Base-by-base conservation (phyloP, 2,797 vertebrate species). In the Heterohyrax brucei region DNA sequence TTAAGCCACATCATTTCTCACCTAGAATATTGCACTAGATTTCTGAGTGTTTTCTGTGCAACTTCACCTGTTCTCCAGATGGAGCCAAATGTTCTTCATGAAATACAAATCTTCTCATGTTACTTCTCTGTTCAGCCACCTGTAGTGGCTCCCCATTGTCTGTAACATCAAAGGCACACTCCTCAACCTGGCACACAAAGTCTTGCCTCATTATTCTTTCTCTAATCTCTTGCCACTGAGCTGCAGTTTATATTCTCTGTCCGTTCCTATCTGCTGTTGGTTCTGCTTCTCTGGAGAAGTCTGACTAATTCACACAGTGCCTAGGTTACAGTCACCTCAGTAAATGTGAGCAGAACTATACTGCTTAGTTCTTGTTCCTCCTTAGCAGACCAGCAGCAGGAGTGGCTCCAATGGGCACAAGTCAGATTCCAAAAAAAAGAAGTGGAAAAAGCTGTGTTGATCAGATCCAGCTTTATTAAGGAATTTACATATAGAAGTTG, bases 1-100 rank as follows among this genome's bases (percentile, higher is more conserved):
- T 72, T 87, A 87, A 64, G 2, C 50, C 44, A 87, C 30, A 72
- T 73, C 5, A 73, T 95, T 80, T 85, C 48, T 93, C 79, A 66
- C 62, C 19, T 66, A 87, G 26, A 72, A 22, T 33, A 73, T 50
- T n/a, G 5, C 46, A 92, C 5, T 70, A 80, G 75, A 89, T 39
- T 64, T 18, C 66, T 66, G 22, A 85, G 19, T 89, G 30, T 48
- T 88, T 92, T 84, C 8, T 30, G 14, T 10, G 18, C 61, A 73
- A 39, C 9, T 24, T 66, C 24, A 59, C 28, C 13, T 93, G 3
- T 24, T 89, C 56, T 92, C 9, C 46, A 73, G 56, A 59, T 75
- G 24, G 10, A 89, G 80, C 44, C 13, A 66, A 33, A 59, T 28
- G 4, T 10, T 73, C 1, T 12, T 61, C 30, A 30, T 50, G 53